Base-by-base conservation (phyloP, 1,140 invertebrate species). In the Drosophila ananassae region DNA sequence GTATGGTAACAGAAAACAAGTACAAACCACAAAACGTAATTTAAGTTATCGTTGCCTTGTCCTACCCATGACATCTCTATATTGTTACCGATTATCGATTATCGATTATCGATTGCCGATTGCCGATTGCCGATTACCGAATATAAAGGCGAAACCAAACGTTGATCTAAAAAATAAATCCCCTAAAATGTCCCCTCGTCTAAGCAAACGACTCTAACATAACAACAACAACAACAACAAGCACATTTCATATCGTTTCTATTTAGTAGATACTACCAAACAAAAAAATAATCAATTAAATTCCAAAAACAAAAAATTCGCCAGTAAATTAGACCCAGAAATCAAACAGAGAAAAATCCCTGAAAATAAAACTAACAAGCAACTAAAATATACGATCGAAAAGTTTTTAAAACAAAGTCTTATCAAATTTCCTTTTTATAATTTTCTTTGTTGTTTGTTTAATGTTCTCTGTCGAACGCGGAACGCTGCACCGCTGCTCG, bases 401-500 rank as follows among this genome's bases (percentile, higher is more conserved):
- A 53, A 60, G 63, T 56, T 48, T 46, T 55, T 73, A 79, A 89
- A 76, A 32, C 32, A 32, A 52, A 55, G 66, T 72, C 77, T 81
- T 80, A 66, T 81, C 68, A 81, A 85, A 69, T 80, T 82, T 74
- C 85, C 82, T 79, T 89, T 79, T 87, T 89, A 89, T 87, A 79
- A 84, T 90, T 91, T 83, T 87, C 83, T 87, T 87, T 87, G 82
- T 87, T 81, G 82, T 81, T 87, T 85, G 82, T 82, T 87, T 87
- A 78, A 89, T 92, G 92, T 92, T 90, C 92, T 92, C 92, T 91
- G 92, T 89, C 93, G 93, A 92, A 92, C 91, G 92, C 93, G 92
- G 92, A 92, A 93, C 92, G 92, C 93, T 93, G 92, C 92, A 83
- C 80, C 71, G 66, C 77, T 87, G 78, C 83, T 74, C 81, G 69